Conservation (phyloP, 2,113 vertebrate genomes). For the Nerophis lumbriciformis region DNA sequence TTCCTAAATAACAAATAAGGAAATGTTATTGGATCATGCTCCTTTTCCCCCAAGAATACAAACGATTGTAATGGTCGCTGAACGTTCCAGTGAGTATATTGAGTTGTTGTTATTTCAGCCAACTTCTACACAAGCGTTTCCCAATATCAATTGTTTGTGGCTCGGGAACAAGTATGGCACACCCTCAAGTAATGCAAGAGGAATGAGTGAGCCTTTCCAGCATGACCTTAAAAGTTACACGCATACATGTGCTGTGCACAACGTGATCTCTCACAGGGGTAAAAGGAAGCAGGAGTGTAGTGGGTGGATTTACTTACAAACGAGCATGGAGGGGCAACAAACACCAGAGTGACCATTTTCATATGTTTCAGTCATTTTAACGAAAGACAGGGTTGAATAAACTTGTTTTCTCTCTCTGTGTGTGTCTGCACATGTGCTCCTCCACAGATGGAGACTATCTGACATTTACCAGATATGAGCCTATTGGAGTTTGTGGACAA, state of each 20-base stretch:
- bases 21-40: neutral
- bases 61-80: conserved; percentile 8
- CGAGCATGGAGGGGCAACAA: conserved; percentile 53
- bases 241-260: conserved; percentile 39
- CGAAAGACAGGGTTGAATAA: conserved; percentile 17
- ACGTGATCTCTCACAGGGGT: conserved; percentile 53
- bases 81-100: conserved; percentile 40
- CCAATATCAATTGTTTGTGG: conserved; percentile 56
- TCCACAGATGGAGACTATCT: conserved; percentile 96
- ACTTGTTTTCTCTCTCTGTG: conserved; percentile 21
- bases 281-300: conserved; percentile 48
- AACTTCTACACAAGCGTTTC: conserved; percentile 48
- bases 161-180: conserved; percentile 59
- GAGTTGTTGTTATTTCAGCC: conserved; percentile 38
- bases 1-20: neutral
- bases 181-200: conserved; percentile 66
- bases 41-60: conserved; percentile 1
- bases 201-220: conserved; percentile 66
- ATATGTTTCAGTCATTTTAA: conserved; percentile 27
- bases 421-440: conserved; percentile 18
- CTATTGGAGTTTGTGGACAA: conserved; percentile 98
- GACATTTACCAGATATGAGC: conserved; percentile 95
- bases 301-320: conserved; percentile 57
- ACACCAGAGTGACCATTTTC: conserved; percentile 35
- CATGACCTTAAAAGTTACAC: conserved; percentile 58